Evolutionary conservation across 2,888 invertebrate species (phyloP).

Genomic region (Protophormia terraenovae): DNA sequence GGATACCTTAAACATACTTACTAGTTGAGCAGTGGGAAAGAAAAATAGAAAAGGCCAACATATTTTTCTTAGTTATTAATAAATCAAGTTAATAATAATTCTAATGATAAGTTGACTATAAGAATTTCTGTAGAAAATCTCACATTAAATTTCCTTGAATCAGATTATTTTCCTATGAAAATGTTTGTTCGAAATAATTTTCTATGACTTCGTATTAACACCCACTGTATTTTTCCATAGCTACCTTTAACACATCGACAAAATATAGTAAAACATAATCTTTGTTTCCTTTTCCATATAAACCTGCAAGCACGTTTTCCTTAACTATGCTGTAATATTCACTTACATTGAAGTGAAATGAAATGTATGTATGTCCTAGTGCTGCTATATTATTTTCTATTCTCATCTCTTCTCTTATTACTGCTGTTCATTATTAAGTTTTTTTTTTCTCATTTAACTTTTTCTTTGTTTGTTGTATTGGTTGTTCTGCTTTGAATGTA

Average conservation of each 20-base stretch:
- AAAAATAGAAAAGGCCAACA: too few relatives aligned
- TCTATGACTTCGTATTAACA: not conserved
- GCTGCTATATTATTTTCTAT: not conserved
- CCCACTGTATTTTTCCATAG: not conserved
- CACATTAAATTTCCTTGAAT: too few relatives aligned
- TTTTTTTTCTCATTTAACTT: not conserved
- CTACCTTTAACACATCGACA: too few relatives aligned
- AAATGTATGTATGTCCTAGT: not conserved
- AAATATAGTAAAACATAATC: not conserved
- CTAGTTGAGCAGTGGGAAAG: too few relatives aligned
- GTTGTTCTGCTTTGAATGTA: slow-evolving; percentile 22
- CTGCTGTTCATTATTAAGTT: not conserved
- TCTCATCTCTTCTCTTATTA: not conserved
- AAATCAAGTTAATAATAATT: too few relatives aligned
- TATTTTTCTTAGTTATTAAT: too few relatives aligned
- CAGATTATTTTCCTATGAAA: too few relatives aligned
- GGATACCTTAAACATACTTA: not conserved
- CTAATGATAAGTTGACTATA: too few relatives aligned
- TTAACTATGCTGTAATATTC: slow-evolving; percentile 17
- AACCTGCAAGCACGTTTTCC: not conserved
- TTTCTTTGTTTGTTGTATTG: not conserved
- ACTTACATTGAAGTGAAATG: slow-evolving; percentile 10
- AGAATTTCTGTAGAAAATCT: too few relatives aligned
- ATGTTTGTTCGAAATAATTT: too few relatives aligned
- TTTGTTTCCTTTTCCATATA: not conserved